These are phyloP conservation scores for Mustela lutreola DNA, from an alignment of 2,113 vertebrate genomes.

Conservation along the genomic window DNA sequence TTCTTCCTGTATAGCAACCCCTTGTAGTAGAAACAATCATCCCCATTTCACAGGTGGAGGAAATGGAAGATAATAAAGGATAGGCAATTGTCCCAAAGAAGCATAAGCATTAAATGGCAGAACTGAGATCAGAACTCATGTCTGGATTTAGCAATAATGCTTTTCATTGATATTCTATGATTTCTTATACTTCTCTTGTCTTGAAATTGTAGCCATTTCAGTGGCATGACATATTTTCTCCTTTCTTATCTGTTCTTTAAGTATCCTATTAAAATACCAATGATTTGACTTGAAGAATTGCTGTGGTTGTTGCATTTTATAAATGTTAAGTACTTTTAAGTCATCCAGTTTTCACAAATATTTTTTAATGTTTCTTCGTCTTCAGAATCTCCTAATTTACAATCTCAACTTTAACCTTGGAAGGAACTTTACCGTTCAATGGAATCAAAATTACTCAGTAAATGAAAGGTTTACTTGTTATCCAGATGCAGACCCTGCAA, in stretches of 20 bases:
- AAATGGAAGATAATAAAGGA: neutral
- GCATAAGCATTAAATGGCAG: neutral
- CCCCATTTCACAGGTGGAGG: neutral
- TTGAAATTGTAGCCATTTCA: neutral
- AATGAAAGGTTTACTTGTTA: conserved; percentile 70
- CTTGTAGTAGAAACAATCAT: neutral
- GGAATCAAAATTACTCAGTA: conserved; percentile 50
- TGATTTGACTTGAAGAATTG: neutral
- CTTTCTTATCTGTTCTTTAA: neutral
- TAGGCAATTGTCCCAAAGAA: neutral
- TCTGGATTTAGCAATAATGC: neutral
- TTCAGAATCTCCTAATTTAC: conserved; percentile 70
- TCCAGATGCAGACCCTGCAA: neutral
- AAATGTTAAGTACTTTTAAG: neutral
- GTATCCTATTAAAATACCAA: neutral
- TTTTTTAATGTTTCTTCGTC: neutral
- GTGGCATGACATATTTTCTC: neutral
- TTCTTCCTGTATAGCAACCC: neutral
- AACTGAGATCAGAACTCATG: neutral
- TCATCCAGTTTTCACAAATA: neutral
- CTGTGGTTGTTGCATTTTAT: neutral
- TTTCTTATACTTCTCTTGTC: neutral
- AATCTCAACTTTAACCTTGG: conserved; percentile 67
- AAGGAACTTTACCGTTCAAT: conserved; percentile 54
- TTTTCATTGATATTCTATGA: neutral